Conservation (phyloP, 2,888 invertebrate genomes). For the Drosophila infuscata region DNA sequence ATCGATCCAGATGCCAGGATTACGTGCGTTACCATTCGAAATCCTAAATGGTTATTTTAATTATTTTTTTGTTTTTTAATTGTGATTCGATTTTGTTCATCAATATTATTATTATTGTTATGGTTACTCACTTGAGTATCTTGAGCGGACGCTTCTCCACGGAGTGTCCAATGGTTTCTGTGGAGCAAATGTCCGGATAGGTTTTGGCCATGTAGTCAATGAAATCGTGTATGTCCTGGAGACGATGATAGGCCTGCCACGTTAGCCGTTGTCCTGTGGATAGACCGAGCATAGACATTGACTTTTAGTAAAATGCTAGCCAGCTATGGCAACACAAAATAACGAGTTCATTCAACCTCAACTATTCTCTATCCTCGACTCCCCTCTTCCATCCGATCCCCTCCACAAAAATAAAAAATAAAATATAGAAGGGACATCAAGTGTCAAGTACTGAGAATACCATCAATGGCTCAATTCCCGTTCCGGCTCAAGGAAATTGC, state of each 20-base stretch:
- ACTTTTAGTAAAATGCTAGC: background rate
- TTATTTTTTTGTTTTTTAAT: background rate
- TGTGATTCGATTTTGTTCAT: background rate
- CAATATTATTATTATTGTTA: background rate
- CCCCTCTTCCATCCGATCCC: background rate
- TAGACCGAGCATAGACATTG: background rate
- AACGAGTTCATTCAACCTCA: slow-evolving; percentile 57
- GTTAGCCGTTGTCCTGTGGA: slow-evolving; percentile 87
- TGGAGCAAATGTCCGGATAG: slow-evolving; percentile 90
- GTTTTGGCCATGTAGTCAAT: slow-evolving; percentile 90
- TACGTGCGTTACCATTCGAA: slow-evolving; percentile 88
- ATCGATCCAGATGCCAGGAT: slow-evolving; percentile 90
- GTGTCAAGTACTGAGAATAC: slow-evolving; percentile 49
- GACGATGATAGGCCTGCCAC: slow-evolving; percentile 91
- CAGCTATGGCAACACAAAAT: slow-evolving; percentile 48
- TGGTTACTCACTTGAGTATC: slow-evolving; percentile 85
- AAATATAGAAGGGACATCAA: slow-evolving; percentile 8
- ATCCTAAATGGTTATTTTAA: slow-evolving; percentile 85
- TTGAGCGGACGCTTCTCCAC: slow-evolving; percentile 91
- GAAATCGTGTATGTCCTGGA: slow-evolving; percentile 89
- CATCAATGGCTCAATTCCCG: slow-evolving; percentile 44
- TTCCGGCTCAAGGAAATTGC: slow-evolving; percentile 55
- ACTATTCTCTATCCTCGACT: no score
- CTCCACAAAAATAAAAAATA: background rate
- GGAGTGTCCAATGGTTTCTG: slow-evolving; percentile 90